Conservation (phyloP, 1,140 invertebrate genomes). For the Periplaneta americana region DNA sequence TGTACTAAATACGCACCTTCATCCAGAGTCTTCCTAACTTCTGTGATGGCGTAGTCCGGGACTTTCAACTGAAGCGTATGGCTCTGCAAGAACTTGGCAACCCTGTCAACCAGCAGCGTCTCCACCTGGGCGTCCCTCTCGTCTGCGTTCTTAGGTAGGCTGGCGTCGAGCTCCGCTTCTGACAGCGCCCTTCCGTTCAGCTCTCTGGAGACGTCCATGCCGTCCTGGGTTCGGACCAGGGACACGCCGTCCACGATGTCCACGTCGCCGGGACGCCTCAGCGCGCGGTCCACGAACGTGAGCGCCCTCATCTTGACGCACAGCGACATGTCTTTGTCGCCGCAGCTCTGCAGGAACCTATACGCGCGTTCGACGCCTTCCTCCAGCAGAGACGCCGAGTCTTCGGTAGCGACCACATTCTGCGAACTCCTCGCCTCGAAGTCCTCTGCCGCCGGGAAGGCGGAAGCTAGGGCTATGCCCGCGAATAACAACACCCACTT, state of each 20-base stretch:
- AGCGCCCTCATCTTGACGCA: constrained; percentile 65
- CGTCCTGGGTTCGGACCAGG: constrained; percentile 52
- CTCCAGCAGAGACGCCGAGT: constrained; percentile 27
- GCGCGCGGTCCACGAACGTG: constrained; percentile 54
- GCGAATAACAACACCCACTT: neutral
- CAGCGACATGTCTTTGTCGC: constrained; percentile 59
- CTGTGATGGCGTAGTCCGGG: constrained; percentile 58
- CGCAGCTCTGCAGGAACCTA: constrained; percentile 58
- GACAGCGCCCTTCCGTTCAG: constrained; percentile 42
- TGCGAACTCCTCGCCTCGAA: neutral
- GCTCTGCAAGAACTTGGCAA: constrained; percentile 66
- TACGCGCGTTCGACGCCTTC: constrained; percentile 49
- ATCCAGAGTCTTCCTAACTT: constrained; percentile 57
- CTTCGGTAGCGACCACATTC: constrained; percentile 3
- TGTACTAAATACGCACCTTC: constrained; percentile 44
- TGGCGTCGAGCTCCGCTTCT: constrained; percentile 44
- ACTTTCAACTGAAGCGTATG: constrained; percentile 73
- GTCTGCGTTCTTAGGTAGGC: constrained; percentile 57
- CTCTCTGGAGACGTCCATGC: constrained; percentile 25
- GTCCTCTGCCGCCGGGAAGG: neutral
- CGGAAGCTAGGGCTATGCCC: neutral
- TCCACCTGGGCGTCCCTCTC: constrained; percentile 71
- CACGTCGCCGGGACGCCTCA: constrained; percentile 47
- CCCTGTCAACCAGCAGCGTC: constrained; percentile 63
- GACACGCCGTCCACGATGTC: constrained; percentile 59